These are phyloP conservation scores for Lacanobia wlatinum DNA, from an alignment of 2,888 invertebrate species.

Conservation along the genomic window DNA sequence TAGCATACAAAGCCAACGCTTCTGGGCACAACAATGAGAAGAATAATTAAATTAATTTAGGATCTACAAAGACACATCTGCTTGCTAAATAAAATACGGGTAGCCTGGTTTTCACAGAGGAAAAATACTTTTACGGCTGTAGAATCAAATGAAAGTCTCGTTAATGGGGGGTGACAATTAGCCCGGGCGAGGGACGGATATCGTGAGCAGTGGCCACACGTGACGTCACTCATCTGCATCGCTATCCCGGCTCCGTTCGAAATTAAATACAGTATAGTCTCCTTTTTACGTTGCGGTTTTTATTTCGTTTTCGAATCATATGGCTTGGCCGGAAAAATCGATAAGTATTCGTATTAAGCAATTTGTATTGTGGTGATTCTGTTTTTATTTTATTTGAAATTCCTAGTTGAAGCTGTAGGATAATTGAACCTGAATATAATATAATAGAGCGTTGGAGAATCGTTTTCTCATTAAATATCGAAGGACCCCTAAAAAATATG, in stretches of 20 bases:
- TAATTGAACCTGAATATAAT: not conserved
- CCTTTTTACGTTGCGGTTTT: slow-evolving; percentile 71
- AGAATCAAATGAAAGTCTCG: slow-evolving; percentile 15
- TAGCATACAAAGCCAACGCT: slow-evolving; percentile 43
- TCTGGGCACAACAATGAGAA: slow-evolving; percentile 50
- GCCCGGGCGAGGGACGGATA: slow-evolving; percentile 47
- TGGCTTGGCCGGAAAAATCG: not conserved
- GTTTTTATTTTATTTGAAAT: no score
- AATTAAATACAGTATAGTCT: slow-evolving; percentile 84
- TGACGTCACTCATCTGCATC: slow-evolving; percentile 89
- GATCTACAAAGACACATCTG: slow-evolving; percentile 36
- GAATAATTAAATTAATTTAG: slow-evolving; percentile 50
- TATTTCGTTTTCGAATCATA: slow-evolving; percentile 31
- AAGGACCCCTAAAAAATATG: not conserved
- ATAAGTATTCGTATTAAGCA: slow-evolving; percentile 1
- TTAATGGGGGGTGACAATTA: slow-evolving; percentile 76
- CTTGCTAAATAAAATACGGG: slow-evolving; percentile 35
- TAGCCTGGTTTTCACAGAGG: slow-evolving; percentile 10
- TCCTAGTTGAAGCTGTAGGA: not conserved
- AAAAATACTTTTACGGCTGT: slow-evolving; percentile 11
- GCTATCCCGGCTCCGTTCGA: slow-evolving; percentile 77
- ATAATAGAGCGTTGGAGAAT: not conserved
- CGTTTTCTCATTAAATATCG: not conserved
- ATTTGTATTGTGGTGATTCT: not conserved
- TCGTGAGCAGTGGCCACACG: slow-evolving; percentile 69